Evolutionary conservation across 2,113 vertebrate genomes (phyloP), one percentile per base, ranked within the genome.

Genomic region (Telmatochromis sp.): DNA sequence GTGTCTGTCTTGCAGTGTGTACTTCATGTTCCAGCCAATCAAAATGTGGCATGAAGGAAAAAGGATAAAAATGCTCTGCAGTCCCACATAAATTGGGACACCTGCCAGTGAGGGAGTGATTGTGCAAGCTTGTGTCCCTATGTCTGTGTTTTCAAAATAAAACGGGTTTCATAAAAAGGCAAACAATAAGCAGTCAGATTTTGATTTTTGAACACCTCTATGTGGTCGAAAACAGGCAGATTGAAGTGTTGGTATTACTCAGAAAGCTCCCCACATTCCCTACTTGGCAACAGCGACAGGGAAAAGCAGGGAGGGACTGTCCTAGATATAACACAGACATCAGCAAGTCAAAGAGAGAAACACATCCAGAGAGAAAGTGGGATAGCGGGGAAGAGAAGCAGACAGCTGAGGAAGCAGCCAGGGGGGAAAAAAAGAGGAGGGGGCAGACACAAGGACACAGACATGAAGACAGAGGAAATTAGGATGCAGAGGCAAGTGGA

Each of bases 251-350:
- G 9, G 40, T 11, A 37, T 26, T 45, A 4, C 57, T 21, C 45
- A 68, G 88, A 80, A 73, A 80, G 51, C 47, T 79, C 15, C 2
- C 6, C 81, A 42, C 63, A 33, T 83, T 35, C 85, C 82, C 60
- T 90, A 85, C 82, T 58, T 84, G 80, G 91, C 31, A n/a, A 79
- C 68, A 81, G 28, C 10, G 23, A 63, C 35, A 60, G 28, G 54
- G 57, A 45, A 70, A 51, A 54, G 23, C 53, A 83, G 31, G 35
- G 45, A 85, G 63, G 49, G 84, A 87, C 51, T 75, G 75, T 80
- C 82, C 80, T 58, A 54, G 80, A 88, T 87, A 84, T 31, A 90
- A 90, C 88, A 49, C 63, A 92, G 89, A 89, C 63, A 85, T 89
- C 42, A 85, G 75, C 65, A 83, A 68, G 78, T 70, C 31, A 65